Conservation (phyloP, 2,888 invertebrate genomes). For the Parnassius apollo region DNA sequence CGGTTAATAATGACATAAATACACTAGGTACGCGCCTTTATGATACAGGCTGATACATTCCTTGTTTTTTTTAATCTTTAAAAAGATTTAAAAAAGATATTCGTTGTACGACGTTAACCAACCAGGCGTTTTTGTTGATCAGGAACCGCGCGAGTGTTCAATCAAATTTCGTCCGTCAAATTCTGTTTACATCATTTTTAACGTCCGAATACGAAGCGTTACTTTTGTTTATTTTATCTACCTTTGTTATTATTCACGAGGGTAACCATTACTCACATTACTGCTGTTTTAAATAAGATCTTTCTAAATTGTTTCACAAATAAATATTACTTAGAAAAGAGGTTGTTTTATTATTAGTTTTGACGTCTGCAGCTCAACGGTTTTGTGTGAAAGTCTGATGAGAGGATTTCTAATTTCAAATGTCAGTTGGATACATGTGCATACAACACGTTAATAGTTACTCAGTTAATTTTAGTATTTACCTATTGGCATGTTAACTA, state of each 20-base stretch:
- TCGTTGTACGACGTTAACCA: not conserved
- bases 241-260: constrained; percentile 15
- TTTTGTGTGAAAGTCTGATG: too few species aligned
- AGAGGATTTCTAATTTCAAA: too few species aligned
- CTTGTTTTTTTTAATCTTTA: too few species aligned
- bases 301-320: constrained; percentile 1
- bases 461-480: too few species aligned
- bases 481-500: too few species aligned
- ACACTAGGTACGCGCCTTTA: constrained; percentile 58
- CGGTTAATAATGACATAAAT: constrained; percentile 81
- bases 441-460: too few species aligned
- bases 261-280: constrained; percentile 17
- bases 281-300: constrained; percentile 10
- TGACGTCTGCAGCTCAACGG: too few species aligned
- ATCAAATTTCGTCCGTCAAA: constrained; percentile 18
- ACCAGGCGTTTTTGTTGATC: not conserved
- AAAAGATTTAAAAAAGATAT: too few species aligned
- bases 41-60: constrained; percentile 50
- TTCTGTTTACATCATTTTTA: constrained; percentile 20
- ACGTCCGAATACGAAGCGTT: constrained; percentile 10
- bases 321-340: too few species aligned
- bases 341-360: constrained; percentile 2
- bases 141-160: not conserved
- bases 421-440: too few species aligned
- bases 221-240: constrained; percentile 1